Base-by-base conservation (phyloP, 2,888 invertebrate genomes). In the Aporophyla lueneburgensis region DNA sequence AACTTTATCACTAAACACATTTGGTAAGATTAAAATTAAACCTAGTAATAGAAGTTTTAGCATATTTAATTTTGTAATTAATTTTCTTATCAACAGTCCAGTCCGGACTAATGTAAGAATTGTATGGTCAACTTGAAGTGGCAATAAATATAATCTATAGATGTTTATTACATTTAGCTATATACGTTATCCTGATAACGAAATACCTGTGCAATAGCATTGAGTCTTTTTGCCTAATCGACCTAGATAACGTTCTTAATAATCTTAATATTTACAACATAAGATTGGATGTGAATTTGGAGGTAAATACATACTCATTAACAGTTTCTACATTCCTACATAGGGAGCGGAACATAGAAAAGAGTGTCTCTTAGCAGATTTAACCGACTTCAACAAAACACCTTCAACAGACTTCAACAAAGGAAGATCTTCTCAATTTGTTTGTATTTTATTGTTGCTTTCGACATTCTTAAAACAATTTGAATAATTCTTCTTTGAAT, bases 1-100 rank as follows among this genome's bases (percentile, higher is more conserved):
- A 54, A 91, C 80, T 73, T 92, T 93, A 78, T 89, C 92, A 84
- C 88, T 78, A 2, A 85, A 70, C 3, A 83, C 86, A 80, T 84
- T 71, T 16, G 78, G 43, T 71, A 76, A 71, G 3, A 71, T 43
- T 49, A 87, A 58, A 54, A 81, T 33, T 66, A 86, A 78, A 68
- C 80, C 9, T 71, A 86, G 4, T 0, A 86, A 5, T 19, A 81
- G 43, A 27, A 63, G 5, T 68, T 85, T 86, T 1, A 81, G 69
- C 89, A 89, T 89, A 14, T 73, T 87, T 24, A n/a, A 24, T 56
- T 74, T 72, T 62, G 5, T 24, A 19, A n/a, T 21, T 0, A 24
- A 7, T 51, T 62, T 63, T n/a, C 9, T 0, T 24, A 24, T n/a
- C 0, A 16, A 67, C 1, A 27, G 33, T 43, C 1, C 4, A 12